A percentile compares a stretch with the other conserved stretches of the same genome.
Conservation (phyloP, 2,797 vertebrate species). For the Crocodylus rhombifer region DNA sequence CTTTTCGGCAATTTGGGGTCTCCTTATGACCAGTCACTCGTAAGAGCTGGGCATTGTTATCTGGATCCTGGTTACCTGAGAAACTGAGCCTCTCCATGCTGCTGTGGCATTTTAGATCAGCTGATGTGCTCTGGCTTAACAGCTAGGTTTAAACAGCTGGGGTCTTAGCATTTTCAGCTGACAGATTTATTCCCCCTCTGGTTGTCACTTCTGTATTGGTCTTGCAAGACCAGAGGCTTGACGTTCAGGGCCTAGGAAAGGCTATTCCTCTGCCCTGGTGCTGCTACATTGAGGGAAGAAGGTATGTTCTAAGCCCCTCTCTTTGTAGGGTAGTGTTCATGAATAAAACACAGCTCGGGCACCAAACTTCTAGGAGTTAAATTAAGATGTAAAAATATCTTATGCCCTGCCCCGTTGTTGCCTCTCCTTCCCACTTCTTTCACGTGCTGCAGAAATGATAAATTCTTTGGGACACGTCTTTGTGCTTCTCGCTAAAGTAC, state of each 20-base stretch:
- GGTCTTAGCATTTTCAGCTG: background rate
- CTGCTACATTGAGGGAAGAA: background rate
- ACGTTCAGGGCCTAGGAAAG: background rate
- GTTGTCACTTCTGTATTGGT: background rate
- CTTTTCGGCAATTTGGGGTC: too few relatives aligned
- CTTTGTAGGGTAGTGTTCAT: background rate
- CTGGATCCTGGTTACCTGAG: background rate
- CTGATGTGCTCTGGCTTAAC: too few relatives aligned
- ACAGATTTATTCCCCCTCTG: background rate
- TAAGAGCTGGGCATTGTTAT: background rate
- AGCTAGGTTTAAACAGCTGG: background rate
- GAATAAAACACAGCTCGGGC: background rate
- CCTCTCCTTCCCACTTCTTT: background rate
- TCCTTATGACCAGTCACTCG: background rate
- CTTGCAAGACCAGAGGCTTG: background rate
- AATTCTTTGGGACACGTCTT: constrained; percentile 6
- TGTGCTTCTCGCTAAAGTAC: background rate
- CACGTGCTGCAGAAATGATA: background rate
- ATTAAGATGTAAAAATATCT: background rate
- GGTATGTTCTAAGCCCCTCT: background rate
- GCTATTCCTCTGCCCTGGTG: background rate
- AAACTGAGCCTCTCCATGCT: background rate
- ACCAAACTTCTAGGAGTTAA: background rate
- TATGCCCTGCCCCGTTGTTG: background rate
- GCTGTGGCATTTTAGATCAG: background rate